phyloP scores from a whole-genome alignment of 2,797 vertebrate genomes.

The Sebastiscus tertius region DNA sequence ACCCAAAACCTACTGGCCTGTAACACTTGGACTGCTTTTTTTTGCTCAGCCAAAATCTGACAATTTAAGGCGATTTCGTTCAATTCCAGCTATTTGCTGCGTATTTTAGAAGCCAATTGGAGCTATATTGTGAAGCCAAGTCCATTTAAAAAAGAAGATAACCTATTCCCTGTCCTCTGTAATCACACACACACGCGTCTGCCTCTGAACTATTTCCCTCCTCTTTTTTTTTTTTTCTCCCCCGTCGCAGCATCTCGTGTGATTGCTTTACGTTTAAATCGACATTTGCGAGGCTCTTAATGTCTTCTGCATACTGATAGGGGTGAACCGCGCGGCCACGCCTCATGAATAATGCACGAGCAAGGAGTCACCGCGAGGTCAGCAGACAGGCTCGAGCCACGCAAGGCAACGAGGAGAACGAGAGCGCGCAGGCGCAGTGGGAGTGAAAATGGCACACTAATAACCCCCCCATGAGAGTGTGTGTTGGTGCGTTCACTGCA shows the following conservation, averaged over 20 bases:
- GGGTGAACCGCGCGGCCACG: conserved; percentile 87
- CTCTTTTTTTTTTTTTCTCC: not conserved
- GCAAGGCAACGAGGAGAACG: not conserved
- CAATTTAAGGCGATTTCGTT: conserved; percentile 7
- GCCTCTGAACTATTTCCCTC: not conserved
- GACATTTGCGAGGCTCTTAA: conserved; percentile 88
- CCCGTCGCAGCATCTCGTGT: conserved; percentile 20
- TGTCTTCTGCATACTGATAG: conserved; percentile 92
- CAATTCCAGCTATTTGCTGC: not conserved
- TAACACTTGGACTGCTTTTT: not conserved
- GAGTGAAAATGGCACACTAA: not conserved
- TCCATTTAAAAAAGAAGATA: not conserved
- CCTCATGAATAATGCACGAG: conserved; percentile 96
- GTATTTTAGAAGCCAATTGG: not conserved
- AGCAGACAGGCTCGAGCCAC: conserved; percentile 86
- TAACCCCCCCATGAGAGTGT: not conserved
- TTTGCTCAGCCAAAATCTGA: not conserved
- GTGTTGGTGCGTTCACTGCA: conserved; percentile 40
- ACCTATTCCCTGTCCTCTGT: not conserved
- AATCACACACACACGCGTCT: not conserved
- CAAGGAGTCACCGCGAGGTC: conserved; percentile 92
- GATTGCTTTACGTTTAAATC: conserved; percentile 86
- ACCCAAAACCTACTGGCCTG: conserved; percentile 17
- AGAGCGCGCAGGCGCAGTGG: conserved; percentile 20
- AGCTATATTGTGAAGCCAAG: not conserved